Conservation (phyloP, 1,140 invertebrate genomes). For the Neuroterus valhalla region DNA sequence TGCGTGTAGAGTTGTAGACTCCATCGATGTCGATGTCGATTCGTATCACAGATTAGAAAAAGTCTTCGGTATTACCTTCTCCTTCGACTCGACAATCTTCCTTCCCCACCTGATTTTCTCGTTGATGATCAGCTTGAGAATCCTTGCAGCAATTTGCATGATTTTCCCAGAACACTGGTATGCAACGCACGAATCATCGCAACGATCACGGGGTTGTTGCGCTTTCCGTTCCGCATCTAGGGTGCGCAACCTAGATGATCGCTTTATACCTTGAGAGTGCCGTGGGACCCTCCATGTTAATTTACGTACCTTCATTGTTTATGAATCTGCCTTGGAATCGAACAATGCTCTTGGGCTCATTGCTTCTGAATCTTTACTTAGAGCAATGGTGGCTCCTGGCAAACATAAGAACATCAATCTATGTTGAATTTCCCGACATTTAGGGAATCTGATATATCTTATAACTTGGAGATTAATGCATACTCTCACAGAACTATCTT, state of each 20-base stretch:
- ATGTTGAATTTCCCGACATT: conserved; percentile 34
- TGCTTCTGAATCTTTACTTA: conserved; percentile 57
- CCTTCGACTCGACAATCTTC: too few species aligned
- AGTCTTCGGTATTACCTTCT: too few species aligned
- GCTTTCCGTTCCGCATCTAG: conserved; percentile 34
- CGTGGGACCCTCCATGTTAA: conserved; percentile 21
- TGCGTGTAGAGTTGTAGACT: too few species aligned
- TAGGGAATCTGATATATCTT: conserved; percentile 29
- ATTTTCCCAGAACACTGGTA: conserved; percentile 37
- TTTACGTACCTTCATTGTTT: conserved; percentile 56
- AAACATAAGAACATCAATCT: conserved; percentile 9
- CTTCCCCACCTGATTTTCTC: too few species aligned
- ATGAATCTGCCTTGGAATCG: conserved; percentile 47
- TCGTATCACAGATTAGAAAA: too few species aligned
- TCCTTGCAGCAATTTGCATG: too few species aligned
- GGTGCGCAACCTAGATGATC: conserved; percentile 6
- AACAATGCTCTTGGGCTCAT: conserved; percentile 48
- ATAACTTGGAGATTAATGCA: conserved; percentile 6
- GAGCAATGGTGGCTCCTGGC: not conserved
- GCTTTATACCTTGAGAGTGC: not conserved
- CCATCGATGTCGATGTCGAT: too few species aligned
- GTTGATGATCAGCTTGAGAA: too few species aligned
- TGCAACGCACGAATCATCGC: conserved; percentile 47
- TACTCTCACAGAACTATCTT: conserved; percentile 35
- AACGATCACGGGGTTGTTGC: conserved; percentile 50